phyloP scores from a whole-genome alignment of 1,140 invertebrate species.

The Zeugodacus cucurbitae region DNA sequence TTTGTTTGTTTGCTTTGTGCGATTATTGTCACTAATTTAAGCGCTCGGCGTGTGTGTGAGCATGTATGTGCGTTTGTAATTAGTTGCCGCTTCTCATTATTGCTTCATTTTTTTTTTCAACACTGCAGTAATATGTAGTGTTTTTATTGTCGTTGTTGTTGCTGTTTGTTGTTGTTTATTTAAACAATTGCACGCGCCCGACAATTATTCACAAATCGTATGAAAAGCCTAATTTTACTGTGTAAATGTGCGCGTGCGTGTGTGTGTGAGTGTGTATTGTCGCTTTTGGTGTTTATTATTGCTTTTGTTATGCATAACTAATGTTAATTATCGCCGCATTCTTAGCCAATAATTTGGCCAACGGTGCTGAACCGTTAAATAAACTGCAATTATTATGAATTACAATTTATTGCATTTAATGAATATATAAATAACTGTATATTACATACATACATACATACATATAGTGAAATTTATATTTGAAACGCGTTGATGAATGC shows the following conservation, averaged over 20 bases:
- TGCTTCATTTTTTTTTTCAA: neutral
- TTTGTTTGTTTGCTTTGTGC: constrained; percentile 14
- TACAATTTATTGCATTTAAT: neutral
- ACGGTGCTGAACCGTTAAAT: neutral
- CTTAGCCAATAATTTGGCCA: neutral
- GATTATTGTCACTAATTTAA: constrained; percentile 26
- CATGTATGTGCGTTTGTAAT: neutral
- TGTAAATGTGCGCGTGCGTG: neutral
- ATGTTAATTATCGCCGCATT: constrained; percentile 1
- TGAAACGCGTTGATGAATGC: neutral
- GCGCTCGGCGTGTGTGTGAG: neutral
- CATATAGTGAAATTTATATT: too few relatives aligned
- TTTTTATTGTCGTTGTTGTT: neutral
- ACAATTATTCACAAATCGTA: neutral
- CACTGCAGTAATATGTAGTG: neutral
- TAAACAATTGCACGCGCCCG: neutral
- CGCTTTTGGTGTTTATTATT: neutral
- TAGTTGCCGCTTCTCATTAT: constrained; percentile 17
- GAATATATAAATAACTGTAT: neutral
- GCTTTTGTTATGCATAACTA: neutral
- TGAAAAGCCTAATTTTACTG: constrained; percentile 13
- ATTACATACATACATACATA: neutral
- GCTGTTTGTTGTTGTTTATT: neutral
- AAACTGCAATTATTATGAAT: constrained; percentile 12
- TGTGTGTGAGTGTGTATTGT: neutral